Percentiles rank a stretch among this genome's conserved stretches.
These are phyloP conservation scores for Thecocarcelia acutangulata DNA, from an alignment of 2,888 invertebrate genomes.

Conservation along the genomic window DNA sequence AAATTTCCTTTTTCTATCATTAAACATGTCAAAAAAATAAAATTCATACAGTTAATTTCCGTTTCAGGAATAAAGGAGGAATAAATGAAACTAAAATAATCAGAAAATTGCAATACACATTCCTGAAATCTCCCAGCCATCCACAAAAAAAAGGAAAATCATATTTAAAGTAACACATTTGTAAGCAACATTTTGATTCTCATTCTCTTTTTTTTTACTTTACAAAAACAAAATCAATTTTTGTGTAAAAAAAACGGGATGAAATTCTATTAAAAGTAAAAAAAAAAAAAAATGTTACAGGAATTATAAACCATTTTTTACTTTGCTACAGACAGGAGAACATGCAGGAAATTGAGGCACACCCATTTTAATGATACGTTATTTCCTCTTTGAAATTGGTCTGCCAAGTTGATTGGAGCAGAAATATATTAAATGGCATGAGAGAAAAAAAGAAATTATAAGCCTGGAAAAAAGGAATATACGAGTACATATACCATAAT, in stretches of 20 bases:
- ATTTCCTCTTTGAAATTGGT: slow-evolving; percentile 68
- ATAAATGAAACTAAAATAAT: slow-evolving; percentile 27
- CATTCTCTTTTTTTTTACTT: neutral
- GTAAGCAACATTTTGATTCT: slow-evolving; percentile 46
- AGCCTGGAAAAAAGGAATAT: neutral
- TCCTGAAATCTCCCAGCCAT: slow-evolving; percentile 31
- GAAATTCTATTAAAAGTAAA: slow-evolving; percentile 40
- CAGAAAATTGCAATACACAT: slow-evolving; percentile 37
- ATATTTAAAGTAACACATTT: slow-evolving; percentile 19
- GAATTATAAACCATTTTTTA: slow-evolving; percentile 9
- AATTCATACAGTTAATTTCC: slow-evolving; percentile 69
- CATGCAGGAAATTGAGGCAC: slow-evolving; percentile 70
- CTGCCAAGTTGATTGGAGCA: slow-evolving; percentile 48
- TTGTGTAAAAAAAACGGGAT: slow-evolving; percentile 4
- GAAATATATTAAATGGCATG: slow-evolving; percentile 33
- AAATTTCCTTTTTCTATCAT: slow-evolving; percentile 64
- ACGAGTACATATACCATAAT: neutral
- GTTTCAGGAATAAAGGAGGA: slow-evolving; percentile 41
- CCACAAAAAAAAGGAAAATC: neutral
- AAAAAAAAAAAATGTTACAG: slow-evolving; percentile 15
- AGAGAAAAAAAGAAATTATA: neutral
- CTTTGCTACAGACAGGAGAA: slow-evolving; percentile 24
- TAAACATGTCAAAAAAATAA: slow-evolving; percentile 61
- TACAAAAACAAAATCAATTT: slow-evolving; percentile 17
- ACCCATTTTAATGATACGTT: slow-evolving; percentile 70